phyloP scores from a whole-genome alignment of 2,113 vertebrate species.

The Salvelinus sp. region DNA sequence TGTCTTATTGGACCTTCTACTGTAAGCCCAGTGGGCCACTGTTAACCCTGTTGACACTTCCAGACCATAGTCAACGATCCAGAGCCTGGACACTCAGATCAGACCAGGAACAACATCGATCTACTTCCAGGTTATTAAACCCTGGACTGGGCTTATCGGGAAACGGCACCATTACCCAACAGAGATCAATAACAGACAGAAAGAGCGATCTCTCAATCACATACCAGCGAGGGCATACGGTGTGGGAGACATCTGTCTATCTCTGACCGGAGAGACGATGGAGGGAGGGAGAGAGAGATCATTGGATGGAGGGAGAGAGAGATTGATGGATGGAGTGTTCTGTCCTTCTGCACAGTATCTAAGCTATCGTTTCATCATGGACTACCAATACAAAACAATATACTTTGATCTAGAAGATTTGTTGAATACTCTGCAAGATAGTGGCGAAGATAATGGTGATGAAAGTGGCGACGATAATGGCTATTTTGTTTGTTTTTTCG shows the following conservation, averaged over 20 bases:
- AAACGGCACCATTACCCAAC: constrained; percentile 55
- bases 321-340: not conserved
- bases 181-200: constrained; percentile 64
- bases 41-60: not conserved
- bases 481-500: too few species aligned
- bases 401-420: too few species aligned
- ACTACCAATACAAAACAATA: too few species aligned
- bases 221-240: constrained; percentile 19
- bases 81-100: constrained; percentile 38
- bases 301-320: constrained; percentile 23
- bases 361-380: constrained; percentile 9
- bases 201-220: constrained; percentile 37
- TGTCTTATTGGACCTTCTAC: not conserved
- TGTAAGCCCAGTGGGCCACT: not conserved
- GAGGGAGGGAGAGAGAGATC: constrained; percentile 9
- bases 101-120: constrained; percentile 60
- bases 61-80: constrained; percentile 4
- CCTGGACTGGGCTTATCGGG: constrained; percentile 55
- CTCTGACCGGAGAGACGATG: constrained; percentile 34
- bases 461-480: too few species aligned
- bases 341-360: too few species aligned
- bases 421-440: not conserved
- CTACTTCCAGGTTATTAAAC: constrained; percentile 70
- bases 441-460: not conserved
- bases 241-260: not conserved